These are phyloP conservation scores for Amphipoea oculea DNA, from an alignment of 2,888 invertebrate species.

Conservation along the genomic window DNA sequence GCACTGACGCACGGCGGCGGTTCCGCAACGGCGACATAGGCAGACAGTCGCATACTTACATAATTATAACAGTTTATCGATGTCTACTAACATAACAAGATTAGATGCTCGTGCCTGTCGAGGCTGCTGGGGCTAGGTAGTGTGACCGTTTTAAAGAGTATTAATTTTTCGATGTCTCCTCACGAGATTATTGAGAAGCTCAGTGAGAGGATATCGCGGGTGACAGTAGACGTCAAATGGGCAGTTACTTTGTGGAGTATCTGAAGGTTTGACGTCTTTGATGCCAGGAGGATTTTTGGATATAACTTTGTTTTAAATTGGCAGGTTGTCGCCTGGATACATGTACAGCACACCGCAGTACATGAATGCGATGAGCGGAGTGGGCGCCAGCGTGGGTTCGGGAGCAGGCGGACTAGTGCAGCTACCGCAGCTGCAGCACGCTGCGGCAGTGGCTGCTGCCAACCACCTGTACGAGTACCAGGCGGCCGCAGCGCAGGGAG, in stretches of 20 bases:
- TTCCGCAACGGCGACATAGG: slow-evolving; percentile 78
- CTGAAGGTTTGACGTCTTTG: slow-evolving; percentile 58
- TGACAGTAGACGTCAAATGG: slow-evolving; percentile 66
- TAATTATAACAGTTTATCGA: slow-evolving; percentile 84
- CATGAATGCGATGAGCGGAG: slow-evolving; percentile 93
- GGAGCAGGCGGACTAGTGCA: slow-evolving; percentile 93
- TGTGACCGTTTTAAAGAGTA: slow-evolving; percentile 82
- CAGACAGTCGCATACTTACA: slow-evolving; percentile 78
- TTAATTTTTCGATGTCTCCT: slow-evolving; percentile 78
- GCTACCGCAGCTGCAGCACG: slow-evolving; percentile 93
- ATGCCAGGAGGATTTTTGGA: slow-evolving; percentile 35
- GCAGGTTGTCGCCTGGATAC: slow-evolving; percentile 92
- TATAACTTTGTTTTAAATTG: slow-evolving; percentile 65
- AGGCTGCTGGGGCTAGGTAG: slow-evolving; percentile 88
- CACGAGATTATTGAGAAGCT: slow-evolving; percentile 62
- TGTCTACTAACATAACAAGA: slow-evolving; percentile 89
- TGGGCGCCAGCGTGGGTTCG: slow-evolving; percentile 86
- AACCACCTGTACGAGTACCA: slow-evolving; percentile 96
- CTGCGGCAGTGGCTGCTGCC: slow-evolving; percentile 95
- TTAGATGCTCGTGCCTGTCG: slow-evolving; percentile 84
- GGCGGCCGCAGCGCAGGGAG: slow-evolving; percentile 93
- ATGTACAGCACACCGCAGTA: slow-evolving; percentile 94
- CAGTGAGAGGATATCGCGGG: slow-evolving; percentile 76
- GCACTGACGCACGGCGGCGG: slow-evolving; percentile 88
- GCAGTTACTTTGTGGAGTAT: slow-evolving; percentile 56